Evolutionary conservation across 2,888 invertebrate genomes (phyloP).

Genomic region (Eucera pruinosa): DNA sequence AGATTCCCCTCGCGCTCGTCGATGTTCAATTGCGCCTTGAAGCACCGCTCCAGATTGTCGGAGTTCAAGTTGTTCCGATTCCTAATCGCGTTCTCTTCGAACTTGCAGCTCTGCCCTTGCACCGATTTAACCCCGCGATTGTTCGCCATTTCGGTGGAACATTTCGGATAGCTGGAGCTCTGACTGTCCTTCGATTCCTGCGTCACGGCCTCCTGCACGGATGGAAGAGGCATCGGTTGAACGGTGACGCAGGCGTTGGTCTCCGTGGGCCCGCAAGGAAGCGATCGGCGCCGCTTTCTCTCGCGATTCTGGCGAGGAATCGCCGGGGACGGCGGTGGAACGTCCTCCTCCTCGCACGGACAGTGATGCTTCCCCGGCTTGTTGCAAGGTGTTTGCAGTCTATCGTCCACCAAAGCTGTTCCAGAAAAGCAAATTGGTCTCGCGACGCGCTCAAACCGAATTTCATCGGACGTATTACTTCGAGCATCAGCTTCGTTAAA

Average conservation of each 20-base stretch:
- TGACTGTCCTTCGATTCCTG: conserved; percentile 44
- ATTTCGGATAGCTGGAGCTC: conserved; percentile 53
- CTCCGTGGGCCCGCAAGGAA: conserved; percentile 81
- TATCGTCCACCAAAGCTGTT: conserved; percentile 87
- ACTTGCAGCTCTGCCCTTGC: conserved; percentile 36
- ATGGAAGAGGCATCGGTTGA: conserved; percentile 62
- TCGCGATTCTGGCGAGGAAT: conserved; percentile 78
- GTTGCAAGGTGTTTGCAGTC: conserved; percentile 90
- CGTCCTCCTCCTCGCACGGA: conserved; percentile 90
- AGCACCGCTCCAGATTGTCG: conserved; percentile 77
- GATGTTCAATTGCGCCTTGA: conserved; percentile 77
- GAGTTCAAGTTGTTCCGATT: conserved; percentile 64
- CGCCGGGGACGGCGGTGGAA: conserved; percentile 82
- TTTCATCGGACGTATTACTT: neutral
- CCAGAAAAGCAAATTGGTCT: conserved; percentile 12
- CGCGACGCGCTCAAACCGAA: neutral
- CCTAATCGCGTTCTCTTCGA: conserved; percentile 53
- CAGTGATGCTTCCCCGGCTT: conserved; percentile 92
- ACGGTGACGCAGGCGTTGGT: conserved; percentile 76
- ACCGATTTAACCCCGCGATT: conserved; percentile 42
- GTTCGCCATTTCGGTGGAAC: conserved; percentile 48
- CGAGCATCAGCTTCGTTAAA: conserved; percentile 33
- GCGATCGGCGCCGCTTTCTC: conserved; percentile 80
- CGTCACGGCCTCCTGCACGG: conserved; percentile 58
- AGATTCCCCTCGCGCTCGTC: conserved; percentile 77